These are phyloP conservation scores for Lymantria dispar DNA, from an alignment of 2,888 invertebrate species.

Conservation along the genomic window DNA sequence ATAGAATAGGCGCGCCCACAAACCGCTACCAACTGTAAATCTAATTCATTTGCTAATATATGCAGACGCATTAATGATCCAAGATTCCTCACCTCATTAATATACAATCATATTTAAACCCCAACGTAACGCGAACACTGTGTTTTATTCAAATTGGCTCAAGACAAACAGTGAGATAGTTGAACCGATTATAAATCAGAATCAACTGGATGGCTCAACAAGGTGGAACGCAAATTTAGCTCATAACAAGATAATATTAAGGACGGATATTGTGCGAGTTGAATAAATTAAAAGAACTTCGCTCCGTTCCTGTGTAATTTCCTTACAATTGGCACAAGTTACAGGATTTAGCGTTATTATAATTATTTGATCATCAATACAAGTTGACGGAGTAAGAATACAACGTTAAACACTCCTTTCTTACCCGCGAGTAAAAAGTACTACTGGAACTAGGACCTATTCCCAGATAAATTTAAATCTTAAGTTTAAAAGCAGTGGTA, in stretches of 20 bases:
- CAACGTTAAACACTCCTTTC: no score
- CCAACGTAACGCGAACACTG: conserved; percentile 25
- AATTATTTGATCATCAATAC: no score
- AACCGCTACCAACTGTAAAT: conserved; percentile 12
- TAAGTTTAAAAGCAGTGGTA: no score
- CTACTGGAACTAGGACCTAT: no score
- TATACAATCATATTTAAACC: conserved; percentile 39
- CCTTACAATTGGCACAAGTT: conserved; percentile 37
- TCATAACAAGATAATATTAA: conserved; percentile 33
- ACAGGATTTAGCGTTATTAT: conserved; percentile 6
- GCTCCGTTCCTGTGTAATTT: conserved; percentile 52
- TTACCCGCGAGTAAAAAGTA: no score
- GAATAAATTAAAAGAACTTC: conserved; percentile 56
- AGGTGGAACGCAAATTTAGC: conserved; percentile 20
- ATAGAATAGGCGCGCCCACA: conserved; percentile 1
- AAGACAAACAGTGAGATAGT: conserved; percentile 60
- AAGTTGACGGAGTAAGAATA: no score
- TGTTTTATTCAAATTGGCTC: conserved; percentile 57
- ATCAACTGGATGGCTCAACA: conserved; percentile 28
- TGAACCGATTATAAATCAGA: conserved; percentile 58
- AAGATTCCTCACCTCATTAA: conserved; percentile 33
- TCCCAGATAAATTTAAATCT: no score
- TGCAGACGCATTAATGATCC: conserved; percentile 32
- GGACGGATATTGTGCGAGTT: conserved; percentile 42
- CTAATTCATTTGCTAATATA: conserved; percentile 31